Evolutionary conservation across 2,888 invertebrate species (phyloP), one percentile per base, ranked within the genome.

Genomic region (Callimorpha dominula): DNA sequence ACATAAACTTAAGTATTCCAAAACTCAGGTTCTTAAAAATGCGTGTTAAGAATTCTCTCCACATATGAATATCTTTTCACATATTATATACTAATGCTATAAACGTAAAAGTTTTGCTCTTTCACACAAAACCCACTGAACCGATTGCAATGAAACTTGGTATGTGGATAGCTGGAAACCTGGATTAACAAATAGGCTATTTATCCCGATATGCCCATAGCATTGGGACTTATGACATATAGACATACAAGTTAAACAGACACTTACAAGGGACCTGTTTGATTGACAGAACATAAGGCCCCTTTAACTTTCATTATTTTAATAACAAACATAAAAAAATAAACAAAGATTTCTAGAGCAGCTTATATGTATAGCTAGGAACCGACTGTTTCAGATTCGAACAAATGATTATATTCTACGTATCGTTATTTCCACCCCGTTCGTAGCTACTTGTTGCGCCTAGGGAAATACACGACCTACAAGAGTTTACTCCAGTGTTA

Each of bases 371-470:
- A 31, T 31, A 60, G 57, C 17, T 46, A 14, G 50, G 43, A 65
- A 43, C 31, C 0, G 46, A 40, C 54, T 9, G 42, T 49, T 65
- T 57, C 20, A 11, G 40, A 64, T 54, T 64, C 52, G 15, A 50
- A 9, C 31, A 52, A 65, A 66, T 31, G 46, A 63, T 57, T 57
- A 70, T 31, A 15, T 42, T 43, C 31, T 31, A 31, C 65, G 31
- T 73, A 62, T 69, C 65, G 17, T 69, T 62, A 62, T 63, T 52
- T 43, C 7, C 42, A 31, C 9, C 6, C 8, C 20, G 43, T 20
- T 70, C 14, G 43, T n/a, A 40, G 11, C 49, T 66, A 81, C 81
- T 77, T 81, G 81, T 81, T 79, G 81, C 75, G 63, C 67, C 67
- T 50, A 31, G 31, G 31, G 31, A 31, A 31, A 31, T 64, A 68